A percentile compares a stretch with the other conserved stretches of the same genome.
Evolutionary conservation across 1,140 invertebrate species (phyloP).

Genomic region (Habropoda laboriosa): DNA sequence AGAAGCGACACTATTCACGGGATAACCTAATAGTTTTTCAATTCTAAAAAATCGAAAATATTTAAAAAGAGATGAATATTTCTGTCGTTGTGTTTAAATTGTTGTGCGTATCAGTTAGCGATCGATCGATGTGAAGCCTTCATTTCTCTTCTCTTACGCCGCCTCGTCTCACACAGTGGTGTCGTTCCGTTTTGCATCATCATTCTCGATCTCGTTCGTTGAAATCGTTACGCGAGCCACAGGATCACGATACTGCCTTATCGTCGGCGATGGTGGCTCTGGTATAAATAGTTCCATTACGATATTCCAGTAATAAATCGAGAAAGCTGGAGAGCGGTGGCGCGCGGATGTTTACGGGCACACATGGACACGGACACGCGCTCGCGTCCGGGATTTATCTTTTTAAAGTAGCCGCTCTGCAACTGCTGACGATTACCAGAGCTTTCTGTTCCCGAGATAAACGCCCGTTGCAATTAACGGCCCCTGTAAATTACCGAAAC

Average conservation of each 20-base stretch:
- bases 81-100: no score
- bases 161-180: neutral
- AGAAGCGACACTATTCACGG: no score
- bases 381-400: conserved; percentile 29
- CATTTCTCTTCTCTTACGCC: neutral
- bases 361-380: neutral
- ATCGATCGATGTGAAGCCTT: no score
- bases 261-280: neutral
- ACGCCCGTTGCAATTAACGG: conserved; percentile 30
- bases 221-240: conserved; percentile 31
- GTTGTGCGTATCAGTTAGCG: no score
- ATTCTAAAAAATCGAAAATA: no score
- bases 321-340: conserved; percentile 17
- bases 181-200: conserved; percentile 38
- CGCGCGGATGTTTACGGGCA: conserved; percentile 12
- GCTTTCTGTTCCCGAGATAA: conserved; percentile 7
- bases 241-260: conserved; percentile 18
- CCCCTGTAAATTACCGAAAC: conserved; percentile 30
- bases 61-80: no score
- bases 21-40: no score
- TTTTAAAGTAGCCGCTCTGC: conserved; percentile 25
- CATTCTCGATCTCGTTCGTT: conserved; percentile 10
- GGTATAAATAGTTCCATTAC: conserved; percentile 34
- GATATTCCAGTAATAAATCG: conserved; percentile 43
- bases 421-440: conserved; percentile 25